Evolutionary conservation across 2,113 vertebrate genomes (phyloP), one percentile per base, ranked within the genome.

Genomic region (Cercopithecus mona): DNA sequence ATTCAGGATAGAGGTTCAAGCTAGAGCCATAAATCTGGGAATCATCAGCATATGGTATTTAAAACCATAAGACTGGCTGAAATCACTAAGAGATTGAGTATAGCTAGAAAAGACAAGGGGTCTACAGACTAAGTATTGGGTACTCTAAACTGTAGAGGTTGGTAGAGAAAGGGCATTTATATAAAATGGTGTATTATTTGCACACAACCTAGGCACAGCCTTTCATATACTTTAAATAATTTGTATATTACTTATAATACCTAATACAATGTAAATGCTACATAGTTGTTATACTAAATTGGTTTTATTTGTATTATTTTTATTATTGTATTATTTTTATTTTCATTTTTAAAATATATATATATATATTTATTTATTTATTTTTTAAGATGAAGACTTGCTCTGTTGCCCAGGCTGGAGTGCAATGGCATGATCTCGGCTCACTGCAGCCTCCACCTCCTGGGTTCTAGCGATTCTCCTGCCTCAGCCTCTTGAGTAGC

Each of bases 1-100:
- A 95, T 92, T 72, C 68, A 95, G 66, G 22, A 82, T 93, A 43
- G 35, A 82, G 38, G 7, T 90, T 90, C n/a, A 43, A 91, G 40
- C 35, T 23, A 75, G 73, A 85, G 3, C 40, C 40, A 84, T 32
- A 90, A 59, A 68, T 64, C 40, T 30, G 6, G 32, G n/a, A 70
- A 52, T 76, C 57, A 90, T 82, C 55, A 95, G 43, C 38, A 52
- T n/a, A 68, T 40, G 17, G 22, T 90, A 64, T 66, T 80, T 96
- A 81, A 80, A 92, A 48, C 22, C n/a, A 38, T 30, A 9, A 72
- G 48, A 83, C 1, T 73, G 25, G 17, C 48, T 82, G 64, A 68
- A 78, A 95, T 66, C 22, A 52, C 48, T 55, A 91, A 66, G 25
- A 12, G 10, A 30, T 8, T 76, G 45, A 13, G 55, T 61, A 68